Percentiles rank a stretch among this genome's conserved stretches.
Evolutionary conservation across 2,797 vertebrate genomes (phyloP).

Genomic region (Gadopsis marmoratus): DNA sequence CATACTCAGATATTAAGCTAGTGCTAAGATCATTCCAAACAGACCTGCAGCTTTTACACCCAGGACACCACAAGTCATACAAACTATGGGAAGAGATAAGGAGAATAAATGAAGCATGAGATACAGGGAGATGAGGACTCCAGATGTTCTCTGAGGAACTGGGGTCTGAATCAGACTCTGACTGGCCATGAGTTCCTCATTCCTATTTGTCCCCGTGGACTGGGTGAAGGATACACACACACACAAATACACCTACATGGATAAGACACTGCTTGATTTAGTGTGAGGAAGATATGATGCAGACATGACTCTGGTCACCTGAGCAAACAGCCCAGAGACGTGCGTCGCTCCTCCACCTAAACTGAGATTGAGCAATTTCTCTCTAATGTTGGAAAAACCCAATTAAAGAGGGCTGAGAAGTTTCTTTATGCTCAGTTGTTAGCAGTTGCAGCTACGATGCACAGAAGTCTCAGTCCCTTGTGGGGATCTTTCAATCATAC

Average conservation of each 20-base stretch:
- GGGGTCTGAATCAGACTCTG: constrained; percentile 79
- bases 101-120: constrained; percentile 68
- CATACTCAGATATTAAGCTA: constrained; percentile 9
- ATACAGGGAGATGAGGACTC: constrained; percentile 73
- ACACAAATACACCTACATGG: constrained; percentile 27
- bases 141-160: constrained; percentile 74
- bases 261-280: constrained; percentile 55
- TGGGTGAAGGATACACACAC: constrained; percentile 42
- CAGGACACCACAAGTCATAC: constrained; percentile 61
- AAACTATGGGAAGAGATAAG: constrained; percentile 58
- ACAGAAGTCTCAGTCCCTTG: background rate
- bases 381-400: background rate
- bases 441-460: background rate
- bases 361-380: constrained; percentile 9
- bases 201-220: constrained; percentile 60
- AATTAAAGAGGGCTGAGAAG: background rate
- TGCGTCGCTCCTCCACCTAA: constrained; percentile 32
- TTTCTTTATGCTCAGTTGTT: background rate
- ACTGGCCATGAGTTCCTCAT: constrained; percentile 72
- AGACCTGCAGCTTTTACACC: constrained; percentile 41
- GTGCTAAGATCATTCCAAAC: constrained; percentile 33
- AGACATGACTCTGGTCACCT: constrained; percentile 53
- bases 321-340: constrained; percentile 47
- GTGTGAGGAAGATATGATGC: constrained; percentile 61
- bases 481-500: constrained; percentile 27